Base-by-base conservation (phyloP, 2,113 vertebrate species). In the Oncorhynchus kisutch region DNA sequence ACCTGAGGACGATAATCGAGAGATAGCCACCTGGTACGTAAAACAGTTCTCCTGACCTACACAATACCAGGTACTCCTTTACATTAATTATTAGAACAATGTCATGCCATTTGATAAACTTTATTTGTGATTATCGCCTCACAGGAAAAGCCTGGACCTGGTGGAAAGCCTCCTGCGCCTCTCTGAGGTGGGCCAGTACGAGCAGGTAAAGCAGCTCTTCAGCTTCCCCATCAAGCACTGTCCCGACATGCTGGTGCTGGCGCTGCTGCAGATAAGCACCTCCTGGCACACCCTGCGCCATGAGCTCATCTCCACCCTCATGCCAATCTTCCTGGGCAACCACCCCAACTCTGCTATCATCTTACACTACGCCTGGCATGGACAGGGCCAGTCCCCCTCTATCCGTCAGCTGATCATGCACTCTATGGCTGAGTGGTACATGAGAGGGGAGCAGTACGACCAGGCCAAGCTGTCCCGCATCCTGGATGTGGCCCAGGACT, bases 371-470 rank as follows among this genome's bases (percentile, higher is more conserved):
- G 98, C 98, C 4, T 99, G 98, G 98, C 97, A 99, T 48, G 98
- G 98, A 79, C 97, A 99, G 97, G 98, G 98, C 82, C 97, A 99
- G 91, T 99, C 98, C 91, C 98, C 98, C 74, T 98, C 97, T 22
- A 99, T 99, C 88, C 97, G 98, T 79, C 97, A 99, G 90, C 94
- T 99, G 60, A 99, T 99, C 87, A 99, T 99, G 97, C 98, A 98
- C 91, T 98, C 98, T 0, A 99, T 99, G 98, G 98, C 98, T 70
- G 98, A 99, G 86, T 99, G 98, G 98, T 99, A 99, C 92, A 99
- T 99, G 97, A 95, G 97, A 91, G 98, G 97, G 76, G 98, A 99
- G 77, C 98, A 99, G 88, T 99, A 99, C 39, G 98, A 99, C 84
- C 98, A 99, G 91, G 96, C 98, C 77, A 98, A 98, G 90, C 82